Percentiles rank a stretch among this genome's conserved stretches.
phyloP scores from a whole-genome alignment of 2,113 vertebrate species.

The Zosterops borbonicus region DNA sequence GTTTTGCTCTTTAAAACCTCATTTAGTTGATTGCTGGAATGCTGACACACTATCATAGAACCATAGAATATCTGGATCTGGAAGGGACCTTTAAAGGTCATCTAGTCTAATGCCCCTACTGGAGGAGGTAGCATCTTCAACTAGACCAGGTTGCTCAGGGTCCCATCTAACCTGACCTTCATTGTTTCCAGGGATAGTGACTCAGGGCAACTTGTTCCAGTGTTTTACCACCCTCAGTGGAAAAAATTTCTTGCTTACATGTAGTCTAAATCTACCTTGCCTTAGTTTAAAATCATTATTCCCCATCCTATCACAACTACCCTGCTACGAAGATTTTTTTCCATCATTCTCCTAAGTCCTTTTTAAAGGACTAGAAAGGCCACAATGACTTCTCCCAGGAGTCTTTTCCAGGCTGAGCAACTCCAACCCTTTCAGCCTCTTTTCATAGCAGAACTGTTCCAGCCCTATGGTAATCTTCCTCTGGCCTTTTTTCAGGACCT shows the following conservation, averaged over 20 bases:
- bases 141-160: background rate
- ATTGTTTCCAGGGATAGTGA: background rate
- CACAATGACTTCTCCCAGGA: background rate
- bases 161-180: too few species aligned
- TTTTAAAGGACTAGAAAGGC: background rate
- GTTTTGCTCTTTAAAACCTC: background rate
- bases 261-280: too few species aligned
- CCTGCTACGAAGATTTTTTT: background rate
- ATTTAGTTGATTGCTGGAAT: background rate
- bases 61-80: background rate
- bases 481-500: background rate
- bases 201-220: background rate
- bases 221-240: background rate
- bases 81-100: background rate
- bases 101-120: background rate
- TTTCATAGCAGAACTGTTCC: background rate
- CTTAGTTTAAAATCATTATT: background rate
- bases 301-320: background rate
- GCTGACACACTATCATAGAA: background rate
- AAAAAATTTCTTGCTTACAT: background rate
- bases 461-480: background rate
- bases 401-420: background rate
- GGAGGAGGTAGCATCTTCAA: background rate
- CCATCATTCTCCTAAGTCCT: background rate
- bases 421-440: background rate